Percentiles rank a stretch among this genome's conserved stretches.
Evolutionary conservation across 2,888 invertebrate species (phyloP).

Genomic region (Mesorhabditis spiculigera): DNA sequence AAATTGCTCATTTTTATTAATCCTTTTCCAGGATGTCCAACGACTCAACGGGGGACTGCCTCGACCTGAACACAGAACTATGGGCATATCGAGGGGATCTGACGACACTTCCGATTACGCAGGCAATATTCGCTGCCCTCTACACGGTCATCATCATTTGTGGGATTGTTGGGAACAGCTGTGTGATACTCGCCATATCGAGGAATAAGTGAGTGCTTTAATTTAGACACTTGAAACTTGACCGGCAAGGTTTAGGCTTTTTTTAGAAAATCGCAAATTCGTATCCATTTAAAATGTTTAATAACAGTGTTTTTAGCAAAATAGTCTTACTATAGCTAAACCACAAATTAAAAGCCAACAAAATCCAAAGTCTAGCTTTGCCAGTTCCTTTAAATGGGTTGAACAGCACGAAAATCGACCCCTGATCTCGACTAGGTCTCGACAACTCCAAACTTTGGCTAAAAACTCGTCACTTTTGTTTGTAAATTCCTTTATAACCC

Average conservation of each 20-base stretch:
- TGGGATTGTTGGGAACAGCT: constrained; percentile 52
- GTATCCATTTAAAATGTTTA: too few relatives aligned
- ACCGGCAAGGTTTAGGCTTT: neutral
- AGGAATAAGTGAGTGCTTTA: constrained; percentile 41
- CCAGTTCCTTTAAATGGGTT: too few relatives aligned
- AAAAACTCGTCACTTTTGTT: too few relatives aligned
- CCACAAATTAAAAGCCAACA: too few relatives aligned
- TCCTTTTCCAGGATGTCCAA: constrained; percentile 41
- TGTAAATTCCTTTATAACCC: too few relatives aligned
- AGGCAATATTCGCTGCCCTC: constrained; percentile 47
- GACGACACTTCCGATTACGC: constrained; percentile 35
- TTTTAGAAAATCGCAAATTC: too few relatives aligned
- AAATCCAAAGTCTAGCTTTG: too few relatives aligned
- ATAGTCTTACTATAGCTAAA: too few relatives aligned
- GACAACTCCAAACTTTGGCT: too few relatives aligned
- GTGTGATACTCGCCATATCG: constrained; percentile 53
- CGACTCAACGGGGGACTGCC: constrained; percentile 33
- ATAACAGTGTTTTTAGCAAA: too few relatives aligned
- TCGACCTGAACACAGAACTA: constrained; percentile 49
- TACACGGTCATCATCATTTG: constrained; percentile 49
- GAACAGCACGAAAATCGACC: too few relatives aligned
- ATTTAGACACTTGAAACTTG: neutral
- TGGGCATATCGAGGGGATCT: constrained; percentile 43
- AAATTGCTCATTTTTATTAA: constrained; percentile 5
- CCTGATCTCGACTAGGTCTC: too few relatives aligned